Conservation (phyloP, 2,797 vertebrate species). For the Galaxias olidus region DNA sequence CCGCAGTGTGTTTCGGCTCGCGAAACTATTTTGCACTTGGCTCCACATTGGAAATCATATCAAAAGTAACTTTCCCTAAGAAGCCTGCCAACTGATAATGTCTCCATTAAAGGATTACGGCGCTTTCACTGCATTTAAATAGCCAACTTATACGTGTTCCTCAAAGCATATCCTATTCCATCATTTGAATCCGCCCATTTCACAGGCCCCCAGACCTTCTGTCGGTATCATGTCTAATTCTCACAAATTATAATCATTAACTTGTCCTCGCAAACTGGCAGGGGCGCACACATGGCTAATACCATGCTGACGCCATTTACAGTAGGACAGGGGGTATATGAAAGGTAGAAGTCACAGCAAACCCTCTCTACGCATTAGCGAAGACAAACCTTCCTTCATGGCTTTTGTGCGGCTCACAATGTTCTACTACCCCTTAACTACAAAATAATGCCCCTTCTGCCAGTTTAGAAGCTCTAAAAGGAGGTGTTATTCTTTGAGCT, state of each 20-base stretch:
- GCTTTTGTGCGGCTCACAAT: conserved; percentile 7
- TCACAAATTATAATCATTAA: conserved; percentile 11
- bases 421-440: conserved; percentile 5
- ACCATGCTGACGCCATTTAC: conserved; percentile 4
- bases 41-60: conserved; percentile 33
- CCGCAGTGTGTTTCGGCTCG: neutral
- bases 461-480: conserved; percentile 41
- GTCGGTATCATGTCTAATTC: conserved; percentile 5
- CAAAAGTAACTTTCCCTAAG: conserved; percentile 52
- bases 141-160: neutral
- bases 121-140: neutral
- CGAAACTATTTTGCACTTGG: conserved; percentile 13
- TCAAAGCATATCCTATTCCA: conserved; percentile 10
- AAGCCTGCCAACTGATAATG: conserved; percentile 63
- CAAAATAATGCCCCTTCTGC: conserved; percentile 39
- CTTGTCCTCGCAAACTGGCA: conserved; percentile 4
- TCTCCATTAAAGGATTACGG: conserved; percentile 44
- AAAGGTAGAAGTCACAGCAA: neutral
- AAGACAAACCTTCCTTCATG: no score
- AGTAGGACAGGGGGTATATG: neutral
- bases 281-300: neutral
- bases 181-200: conserved; percentile 3
- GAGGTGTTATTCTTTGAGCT: conserved; percentile 46
- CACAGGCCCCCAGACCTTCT: neutral
- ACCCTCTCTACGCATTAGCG: neutral